Evolutionary conservation across 2,797 vertebrate genomes (phyloP), one percentile per base, ranked within the genome.

Genomic region (Chromis chromis): DNA sequence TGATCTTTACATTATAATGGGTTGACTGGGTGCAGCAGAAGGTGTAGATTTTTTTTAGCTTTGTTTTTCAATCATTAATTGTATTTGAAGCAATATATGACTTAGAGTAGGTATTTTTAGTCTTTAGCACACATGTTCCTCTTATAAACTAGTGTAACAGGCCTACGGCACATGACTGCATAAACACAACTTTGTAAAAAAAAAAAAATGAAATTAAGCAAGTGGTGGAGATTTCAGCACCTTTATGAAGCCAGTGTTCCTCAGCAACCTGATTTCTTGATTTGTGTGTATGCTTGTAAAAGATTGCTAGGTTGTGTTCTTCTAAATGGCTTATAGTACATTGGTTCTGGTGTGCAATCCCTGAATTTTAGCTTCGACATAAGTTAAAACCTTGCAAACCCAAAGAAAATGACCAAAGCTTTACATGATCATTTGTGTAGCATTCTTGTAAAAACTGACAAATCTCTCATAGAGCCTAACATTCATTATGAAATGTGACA

Each of bases 401-500:
- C 53, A 73, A 68, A 86, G 40, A 64, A 57, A 40, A 69, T 52
- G 54, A 61, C n/a, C 40, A 79, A 78, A 71, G 68, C 19, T 62
- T 74, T 53, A 40, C 24, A 48, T 28, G 0, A 53, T 19, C 6
- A 1, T 61, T 22, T 57, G 24, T 48, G 28, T 50, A 46, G 21
- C 63, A 19, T n/a, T 71, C 1, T 25, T 66, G 1, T 44, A 57
- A 70, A 70, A 59, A 10, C 17, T 27, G 7, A n/a, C 48, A 78
- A 42, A 69, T 44, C 12, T 64, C 44, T 21, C 1, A 3, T 27
- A 25, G n/a, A 76, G 44, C n/a, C 58, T 49, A 66, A 63, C 10
- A 33, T 66, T 36, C 24, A 13, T 61, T 52, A 60, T 27, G 33
- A 74, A 73, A 78, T 71, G 4, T 67, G 54, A 69, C 21, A 17